Evolutionary conservation across 2,797 vertebrate genomes (phyloP), one percentile per base, ranked within the genome.

Genomic region (Hirundo rustica): DNA sequence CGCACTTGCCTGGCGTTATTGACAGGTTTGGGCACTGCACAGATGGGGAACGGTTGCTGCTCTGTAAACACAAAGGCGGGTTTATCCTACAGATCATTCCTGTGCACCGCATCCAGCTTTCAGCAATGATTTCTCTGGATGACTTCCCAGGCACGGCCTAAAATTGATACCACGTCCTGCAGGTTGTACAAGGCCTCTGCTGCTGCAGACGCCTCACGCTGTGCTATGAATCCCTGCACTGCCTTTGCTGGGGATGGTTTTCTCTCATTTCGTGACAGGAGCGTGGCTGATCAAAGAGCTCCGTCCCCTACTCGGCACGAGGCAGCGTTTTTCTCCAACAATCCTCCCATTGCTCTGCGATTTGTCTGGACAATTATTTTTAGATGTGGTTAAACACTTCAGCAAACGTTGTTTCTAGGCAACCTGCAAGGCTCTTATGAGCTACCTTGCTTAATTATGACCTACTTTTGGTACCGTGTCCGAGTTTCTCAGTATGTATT

Each of bases 341-440:
- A 38, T 66, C 51, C 53, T 87, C 64, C 76, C 42, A 5, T 17
- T 40, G 89, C 80, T 85, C 84, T 84, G 27, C 25, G 71, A 78
- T 80, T 65, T 40, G 80, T 68, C 93, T 91, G 42, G 86, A 70
- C 91, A 92, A 94, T 95, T 97, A 94, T 96, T 97, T 96, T 97
- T 95, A 97, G 95, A 93, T 58, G 82, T 71, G 70, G 85, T 90
- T 93, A 89, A 95, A 97, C 93, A 89, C 66, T 94, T 84, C 93
- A 95, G 84, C 75, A 92, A 93, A 70, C 20, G 88, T 85, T 6
- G 87, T 97, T 96, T 94, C 96, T 93, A 97, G 96, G 97, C 95
- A 97, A 97, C 94, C 87, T 94, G 29, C 60, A 79, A 88, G 60
- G 65, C 68, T 93, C 65, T 92, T 58, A 57, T 11, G 16, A 95